These are phyloP conservation scores for Heterochromis multidens DNA, from an alignment of 2,113 vertebrate species.

Conservation along the genomic window DNA sequence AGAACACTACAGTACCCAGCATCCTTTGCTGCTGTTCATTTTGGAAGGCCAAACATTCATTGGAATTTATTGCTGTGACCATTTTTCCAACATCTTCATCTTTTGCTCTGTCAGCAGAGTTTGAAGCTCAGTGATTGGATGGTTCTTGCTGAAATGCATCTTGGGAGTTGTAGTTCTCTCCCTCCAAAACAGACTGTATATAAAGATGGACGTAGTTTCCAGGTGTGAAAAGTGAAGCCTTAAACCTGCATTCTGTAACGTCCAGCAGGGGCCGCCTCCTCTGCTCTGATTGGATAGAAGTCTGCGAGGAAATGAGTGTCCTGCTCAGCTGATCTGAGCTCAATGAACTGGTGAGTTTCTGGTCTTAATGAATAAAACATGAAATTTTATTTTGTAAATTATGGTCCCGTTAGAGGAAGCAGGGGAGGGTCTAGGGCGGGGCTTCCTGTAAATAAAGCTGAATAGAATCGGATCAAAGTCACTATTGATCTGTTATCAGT, in stretches of 20 bases:
- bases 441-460: background rate
- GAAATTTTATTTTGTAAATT: too few species aligned
- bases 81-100: background rate
- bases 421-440: background rate
- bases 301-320: too few species aligned
- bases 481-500: background rate
- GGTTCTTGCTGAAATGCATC: background rate
- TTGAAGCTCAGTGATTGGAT: background rate
- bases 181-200: background rate
- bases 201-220: background rate
- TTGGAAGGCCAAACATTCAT: background rate
- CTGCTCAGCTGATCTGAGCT: too few species aligned
- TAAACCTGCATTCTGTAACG: fast-evolving
- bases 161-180: background rate
- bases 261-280: too few species aligned
- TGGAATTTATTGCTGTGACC: too few species aligned
- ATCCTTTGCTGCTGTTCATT: background rate
- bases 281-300: too few species aligned
- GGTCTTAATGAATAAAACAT: too few species aligned
- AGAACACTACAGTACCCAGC: background rate
- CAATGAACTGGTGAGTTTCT: too few species aligned
- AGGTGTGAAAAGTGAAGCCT: background rate
- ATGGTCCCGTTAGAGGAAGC: background rate
- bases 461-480: too few species aligned
- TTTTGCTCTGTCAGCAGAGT: background rate